Evolutionary conservation across 2,888 invertebrate species (phyloP).

Genomic region (Chaetogeoica ovagalla): DNA sequence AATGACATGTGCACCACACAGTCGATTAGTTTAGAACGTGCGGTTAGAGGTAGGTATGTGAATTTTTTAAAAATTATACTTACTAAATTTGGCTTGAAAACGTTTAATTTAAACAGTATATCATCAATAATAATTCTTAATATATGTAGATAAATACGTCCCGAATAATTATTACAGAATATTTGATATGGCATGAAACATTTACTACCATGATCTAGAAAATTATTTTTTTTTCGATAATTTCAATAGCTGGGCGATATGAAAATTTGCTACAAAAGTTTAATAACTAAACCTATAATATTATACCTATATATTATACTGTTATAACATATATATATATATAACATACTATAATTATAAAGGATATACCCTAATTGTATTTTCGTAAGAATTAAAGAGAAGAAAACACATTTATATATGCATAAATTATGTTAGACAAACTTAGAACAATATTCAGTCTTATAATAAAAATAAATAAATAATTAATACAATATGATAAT

Average conservation of each 20-base stretch:
- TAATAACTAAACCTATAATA: slow-evolving; percentile 20
- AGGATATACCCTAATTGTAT: slow-evolving; percentile 23
- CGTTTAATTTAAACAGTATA: background rate
- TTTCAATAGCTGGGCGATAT: background rate
- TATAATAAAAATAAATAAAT: slow-evolving; percentile 52
- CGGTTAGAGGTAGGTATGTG: no score
- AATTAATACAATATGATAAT: slow-evolving; percentile 49
- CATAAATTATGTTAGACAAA: slow-evolving; percentile 44
- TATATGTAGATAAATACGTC: slow-evolving; percentile 12
- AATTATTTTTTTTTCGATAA: slow-evolving; percentile 1
- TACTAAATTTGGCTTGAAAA: background rate
- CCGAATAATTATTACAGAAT: slow-evolving; percentile 16
- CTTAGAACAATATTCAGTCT: slow-evolving; percentile 52
- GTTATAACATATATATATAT: no score
- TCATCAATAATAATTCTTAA: background rate
- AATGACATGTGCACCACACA: background rate
- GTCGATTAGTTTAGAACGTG: background rate
- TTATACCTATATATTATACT: background rate
- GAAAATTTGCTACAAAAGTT: slow-evolving; percentile 18
- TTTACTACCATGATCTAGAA: background rate
- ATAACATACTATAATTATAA: slow-evolving; percentile 25
- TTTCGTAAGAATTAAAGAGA: slow-evolving; percentile 29
- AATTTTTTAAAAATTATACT: no score
- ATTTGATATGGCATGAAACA: slow-evolving; percentile 25
- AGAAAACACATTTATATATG: slow-evolving; percentile 25